Conservation (phyloP, 2,113 vertebrate genomes). For the Hiodon alosoides region DNA sequence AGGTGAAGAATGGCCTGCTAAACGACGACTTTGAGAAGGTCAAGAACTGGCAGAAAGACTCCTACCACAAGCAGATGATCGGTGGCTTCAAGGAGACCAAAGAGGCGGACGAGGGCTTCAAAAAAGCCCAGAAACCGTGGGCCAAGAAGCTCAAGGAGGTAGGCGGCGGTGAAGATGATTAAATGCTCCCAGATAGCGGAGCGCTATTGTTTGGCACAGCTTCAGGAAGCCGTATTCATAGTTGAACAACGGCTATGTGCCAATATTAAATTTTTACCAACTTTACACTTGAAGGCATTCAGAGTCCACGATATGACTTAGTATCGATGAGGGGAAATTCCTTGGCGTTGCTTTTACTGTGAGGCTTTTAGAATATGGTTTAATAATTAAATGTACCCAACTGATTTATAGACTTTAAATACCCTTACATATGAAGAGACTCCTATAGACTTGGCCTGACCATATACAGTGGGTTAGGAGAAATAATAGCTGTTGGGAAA, state of each 20-base stretch:
- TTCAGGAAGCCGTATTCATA: too few species aligned
- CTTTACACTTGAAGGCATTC: neutral
- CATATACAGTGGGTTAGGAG: neutral
- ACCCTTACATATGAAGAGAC: neutral
- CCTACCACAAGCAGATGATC: conserved; percentile 97
- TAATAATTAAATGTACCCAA: conserved; percentile 5
- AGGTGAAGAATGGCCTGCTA: conserved; percentile 80
- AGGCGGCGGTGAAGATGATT: conserved; percentile 16
- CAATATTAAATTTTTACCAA: neutral
- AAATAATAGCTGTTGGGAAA: neutral
- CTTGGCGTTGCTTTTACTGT: neutral
- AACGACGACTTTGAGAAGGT: conserved; percentile 90
- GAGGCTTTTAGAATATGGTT: neutral
- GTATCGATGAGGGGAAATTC: neutral
- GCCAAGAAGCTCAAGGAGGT: conserved; percentile 98
- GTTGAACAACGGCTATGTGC: neutral
- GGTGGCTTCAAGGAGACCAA: conserved; percentile 96
- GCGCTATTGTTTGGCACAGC: too few species aligned
- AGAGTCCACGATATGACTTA: neutral
- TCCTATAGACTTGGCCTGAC: neutral
- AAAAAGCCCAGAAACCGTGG: conserved; percentile 96
- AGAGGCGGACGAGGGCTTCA: conserved; percentile 91
- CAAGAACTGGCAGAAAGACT: conserved; percentile 97
- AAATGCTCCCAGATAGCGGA: too few species aligned
- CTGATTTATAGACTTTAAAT: neutral